These are phyloP conservation scores for Geopemphigus sp. DNA, from an alignment of 1,140 invertebrate species.

Conservation along the genomic window DNA sequence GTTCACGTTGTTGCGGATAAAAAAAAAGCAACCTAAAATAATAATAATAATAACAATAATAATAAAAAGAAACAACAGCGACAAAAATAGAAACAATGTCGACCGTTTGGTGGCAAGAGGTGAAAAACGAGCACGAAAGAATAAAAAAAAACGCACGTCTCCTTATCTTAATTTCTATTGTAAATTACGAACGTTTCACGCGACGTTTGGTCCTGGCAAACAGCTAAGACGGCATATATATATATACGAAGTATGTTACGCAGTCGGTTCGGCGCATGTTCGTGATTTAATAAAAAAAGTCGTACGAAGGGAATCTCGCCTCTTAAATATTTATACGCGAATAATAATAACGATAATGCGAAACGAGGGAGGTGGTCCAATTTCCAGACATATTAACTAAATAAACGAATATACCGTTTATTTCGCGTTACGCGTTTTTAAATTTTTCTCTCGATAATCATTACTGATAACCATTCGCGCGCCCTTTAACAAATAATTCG, in stretches of 20 bases:
- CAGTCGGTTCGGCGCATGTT: not conserved
- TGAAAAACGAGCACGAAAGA: not conserved
- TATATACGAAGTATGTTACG: too few species aligned
- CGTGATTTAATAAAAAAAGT: conserved; percentile 12
- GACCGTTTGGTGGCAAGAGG: not conserved
- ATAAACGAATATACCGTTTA: too few species aligned
- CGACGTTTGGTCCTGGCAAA: not conserved
- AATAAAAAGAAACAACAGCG: not conserved
- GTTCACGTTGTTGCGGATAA: not conserved
- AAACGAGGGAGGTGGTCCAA: too few species aligned
- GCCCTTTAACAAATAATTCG: too few species aligned
- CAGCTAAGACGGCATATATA: too few species aligned
- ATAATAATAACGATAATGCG: too few species aligned
- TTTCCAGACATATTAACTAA: too few species aligned
- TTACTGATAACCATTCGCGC: too few species aligned
- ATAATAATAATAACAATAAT: too few species aligned
- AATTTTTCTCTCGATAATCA: too few species aligned
- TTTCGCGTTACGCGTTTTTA: too few species aligned
- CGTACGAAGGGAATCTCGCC: not conserved
- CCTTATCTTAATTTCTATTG: conserved; percentile 17
- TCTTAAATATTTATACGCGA: too few species aligned
- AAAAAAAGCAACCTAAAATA: not conserved
- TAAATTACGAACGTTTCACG: not conserved
- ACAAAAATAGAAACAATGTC: not conserved
- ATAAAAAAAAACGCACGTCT: not conserved